Conservation (phyloP, 2,888 invertebrate species). For the Psococerastis gibbosa region DNA sequence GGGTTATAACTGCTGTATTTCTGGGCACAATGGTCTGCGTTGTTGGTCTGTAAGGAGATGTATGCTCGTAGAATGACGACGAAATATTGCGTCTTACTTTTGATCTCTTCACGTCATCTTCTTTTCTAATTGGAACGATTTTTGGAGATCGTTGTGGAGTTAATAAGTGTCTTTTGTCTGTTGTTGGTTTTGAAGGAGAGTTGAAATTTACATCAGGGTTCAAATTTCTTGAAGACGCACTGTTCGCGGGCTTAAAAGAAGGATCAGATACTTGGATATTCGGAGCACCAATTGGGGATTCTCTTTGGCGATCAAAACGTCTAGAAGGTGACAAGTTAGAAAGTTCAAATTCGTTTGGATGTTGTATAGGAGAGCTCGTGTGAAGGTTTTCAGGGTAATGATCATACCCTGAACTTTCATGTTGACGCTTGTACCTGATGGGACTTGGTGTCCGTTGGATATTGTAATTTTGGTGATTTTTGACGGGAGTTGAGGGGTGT, state of each 20-base stretch:
- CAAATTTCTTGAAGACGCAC: background rate
- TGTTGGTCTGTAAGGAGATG: constrained; percentile 3
- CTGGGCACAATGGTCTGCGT: background rate
- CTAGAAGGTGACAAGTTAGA: constrained; percentile 1
- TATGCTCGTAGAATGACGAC: background rate
- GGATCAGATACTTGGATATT: background rate
- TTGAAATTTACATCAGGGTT: background rate
- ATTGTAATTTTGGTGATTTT: too few relatives aligned
- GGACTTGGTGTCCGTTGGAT: too few relatives aligned
- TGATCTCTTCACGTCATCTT: background rate
- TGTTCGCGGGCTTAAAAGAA: background rate
- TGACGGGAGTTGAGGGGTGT: too few relatives aligned
- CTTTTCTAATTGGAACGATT: background rate
- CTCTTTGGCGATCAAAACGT: background rate
- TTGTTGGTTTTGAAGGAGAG: background rate
- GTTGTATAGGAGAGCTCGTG: background rate
- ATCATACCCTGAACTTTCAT: background rate
- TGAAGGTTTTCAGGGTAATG: background rate
- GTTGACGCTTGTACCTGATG: background rate
- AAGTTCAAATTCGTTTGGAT: background rate
- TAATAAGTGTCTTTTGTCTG: background rate
- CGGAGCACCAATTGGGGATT: constrained; percentile 6
- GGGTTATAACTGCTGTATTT: constrained; percentile 5
- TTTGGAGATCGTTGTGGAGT: background rate
- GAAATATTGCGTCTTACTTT: background rate